Conservation (phyloP, 2,797 vertebrate species). For the Chiloscyllium punctatum region DNA sequence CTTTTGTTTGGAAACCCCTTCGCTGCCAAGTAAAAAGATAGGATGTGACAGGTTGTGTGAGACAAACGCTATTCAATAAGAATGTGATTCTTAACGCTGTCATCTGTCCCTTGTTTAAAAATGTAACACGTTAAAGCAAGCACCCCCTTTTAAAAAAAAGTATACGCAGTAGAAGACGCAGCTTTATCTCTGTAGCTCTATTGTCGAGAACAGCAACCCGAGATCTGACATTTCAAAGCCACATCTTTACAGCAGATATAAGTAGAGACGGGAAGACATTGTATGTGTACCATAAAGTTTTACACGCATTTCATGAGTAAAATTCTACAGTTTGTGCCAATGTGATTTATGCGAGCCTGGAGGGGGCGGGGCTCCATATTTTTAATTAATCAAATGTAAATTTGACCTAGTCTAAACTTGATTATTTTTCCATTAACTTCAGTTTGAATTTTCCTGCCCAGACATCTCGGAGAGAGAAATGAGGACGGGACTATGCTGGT, state of each 20-base stretch:
- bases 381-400: not conserved
- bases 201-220: not conserved
- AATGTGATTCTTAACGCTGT: not conserved
- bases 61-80: not conserved
- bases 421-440: not conserved
- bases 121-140: not conserved
- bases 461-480: not conserved
- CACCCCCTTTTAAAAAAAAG: not conserved
- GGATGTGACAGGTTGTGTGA: constrained; percentile 18
- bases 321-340: not conserved
- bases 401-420: not conserved
- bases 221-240: not conserved
- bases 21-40: constrained; percentile 32
- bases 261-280: not conserved
- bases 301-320: not conserved
- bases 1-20: constrained; percentile 33
- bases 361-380: not conserved
- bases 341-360: not conserved
- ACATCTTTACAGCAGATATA: not conserved
- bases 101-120: too few species aligned
- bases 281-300: not conserved
- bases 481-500: too few species aligned
- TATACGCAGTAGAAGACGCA: not conserved
- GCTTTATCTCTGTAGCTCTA: not conserved
- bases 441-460: not conserved